phyloP scores from a whole-genome alignment of 2,113 vertebrate species.

The Elgaria multicarinata region DNA sequence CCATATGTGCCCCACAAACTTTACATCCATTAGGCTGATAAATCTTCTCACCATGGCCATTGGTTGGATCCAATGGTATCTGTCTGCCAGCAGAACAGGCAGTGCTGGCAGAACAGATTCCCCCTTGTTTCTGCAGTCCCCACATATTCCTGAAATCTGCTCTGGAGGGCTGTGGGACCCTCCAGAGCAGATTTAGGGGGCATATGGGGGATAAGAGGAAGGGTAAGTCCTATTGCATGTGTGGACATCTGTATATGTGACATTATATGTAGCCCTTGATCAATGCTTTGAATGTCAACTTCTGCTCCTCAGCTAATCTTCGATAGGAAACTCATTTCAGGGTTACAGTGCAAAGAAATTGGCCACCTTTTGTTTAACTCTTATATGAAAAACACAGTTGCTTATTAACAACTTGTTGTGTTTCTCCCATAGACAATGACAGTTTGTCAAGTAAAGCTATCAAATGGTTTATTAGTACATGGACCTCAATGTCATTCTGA shows the following conservation, averaged over 20 bases:
- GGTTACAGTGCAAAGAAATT: neutral
- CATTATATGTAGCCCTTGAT: neutral
- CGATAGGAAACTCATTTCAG: neutral
- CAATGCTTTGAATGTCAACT: neutral
- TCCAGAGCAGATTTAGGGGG: neutral
- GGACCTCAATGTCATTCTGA: conserved; percentile 93
- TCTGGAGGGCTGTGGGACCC: neutral
- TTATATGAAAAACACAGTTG: conserved; percentile 12
- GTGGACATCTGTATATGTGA: neutral
- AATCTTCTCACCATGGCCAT: neutral
- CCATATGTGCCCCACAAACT: neutral
- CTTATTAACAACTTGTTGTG: conserved; percentile 5
- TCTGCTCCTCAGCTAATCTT: neutral
- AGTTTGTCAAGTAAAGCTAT: conserved; percentile 93
- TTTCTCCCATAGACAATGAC: conserved; percentile 82
- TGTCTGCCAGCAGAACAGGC: neutral
- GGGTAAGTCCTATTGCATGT: neutral
- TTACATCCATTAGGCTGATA: neutral
- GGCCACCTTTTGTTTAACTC: neutral
- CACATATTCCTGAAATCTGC: neutral
- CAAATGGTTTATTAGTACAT: conserved; percentile 89
- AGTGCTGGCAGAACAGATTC: neutral
- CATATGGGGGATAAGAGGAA: neutral
- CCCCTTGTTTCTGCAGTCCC: neutral
- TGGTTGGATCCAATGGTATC: neutral